Evolutionary conservation across 2,888 invertebrate genomes (phyloP).

Genomic region (Gibbula magus): DNA sequence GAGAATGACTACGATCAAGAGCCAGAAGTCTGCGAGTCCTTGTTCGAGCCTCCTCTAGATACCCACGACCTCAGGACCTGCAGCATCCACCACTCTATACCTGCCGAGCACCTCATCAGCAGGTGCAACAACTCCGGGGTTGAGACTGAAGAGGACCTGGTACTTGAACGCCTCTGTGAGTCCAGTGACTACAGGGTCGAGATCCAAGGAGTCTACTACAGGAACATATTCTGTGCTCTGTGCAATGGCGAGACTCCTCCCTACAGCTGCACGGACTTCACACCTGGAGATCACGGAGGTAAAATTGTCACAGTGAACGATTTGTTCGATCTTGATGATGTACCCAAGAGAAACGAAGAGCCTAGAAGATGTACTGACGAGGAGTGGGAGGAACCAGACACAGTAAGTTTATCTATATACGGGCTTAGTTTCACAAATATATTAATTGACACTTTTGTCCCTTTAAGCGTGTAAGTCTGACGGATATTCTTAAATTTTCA

Average conservation of each 20-base stretch:
- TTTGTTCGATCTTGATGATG: no score
- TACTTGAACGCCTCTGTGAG: not conserved
- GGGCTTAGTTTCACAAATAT: no score
- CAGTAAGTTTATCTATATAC: no score
- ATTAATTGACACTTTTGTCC: no score
- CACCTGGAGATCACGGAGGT: not conserved
- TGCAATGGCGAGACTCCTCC: not conserved
- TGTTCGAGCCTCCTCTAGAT: not conserved
- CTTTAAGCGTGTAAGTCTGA: no score
- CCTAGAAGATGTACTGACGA: not conserved
- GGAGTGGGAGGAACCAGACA: not conserved
- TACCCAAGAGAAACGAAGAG: no score
- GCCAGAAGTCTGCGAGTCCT: not conserved
- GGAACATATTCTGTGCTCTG: not conserved
- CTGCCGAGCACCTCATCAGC: not conserved
- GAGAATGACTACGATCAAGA: not conserved
- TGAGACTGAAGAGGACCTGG: not conserved
- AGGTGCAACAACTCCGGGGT: not conserved
- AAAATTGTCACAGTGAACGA: not conserved
- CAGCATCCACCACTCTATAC: not conserved
- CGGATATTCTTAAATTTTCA: no score
- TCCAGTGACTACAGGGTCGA: not conserved
- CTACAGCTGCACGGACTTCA: not conserved
- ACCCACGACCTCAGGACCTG: not conserved
- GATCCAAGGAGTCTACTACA: not conserved